These are phyloP conservation scores for Eospalax fontanierii DNA, from an alignment of 2,797 vertebrate species.

Conservation along the genomic window DNA sequence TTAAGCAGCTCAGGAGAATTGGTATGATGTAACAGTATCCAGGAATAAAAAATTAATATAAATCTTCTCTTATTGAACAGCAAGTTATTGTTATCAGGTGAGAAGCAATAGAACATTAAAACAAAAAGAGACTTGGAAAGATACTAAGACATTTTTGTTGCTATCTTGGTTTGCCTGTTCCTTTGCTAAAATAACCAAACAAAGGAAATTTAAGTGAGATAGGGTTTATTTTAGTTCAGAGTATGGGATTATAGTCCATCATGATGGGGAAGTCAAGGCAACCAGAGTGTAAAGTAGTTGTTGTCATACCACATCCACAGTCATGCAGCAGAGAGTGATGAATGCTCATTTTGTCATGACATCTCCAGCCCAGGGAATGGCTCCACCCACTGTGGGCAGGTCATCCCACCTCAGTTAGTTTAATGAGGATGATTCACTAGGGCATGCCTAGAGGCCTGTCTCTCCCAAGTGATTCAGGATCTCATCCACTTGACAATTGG, in stretches of 20 bases:
- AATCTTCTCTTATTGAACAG: neutral
- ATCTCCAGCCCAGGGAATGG: no score
- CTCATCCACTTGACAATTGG: neutral
- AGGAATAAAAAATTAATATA: neutral
- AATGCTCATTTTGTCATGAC: neutral
- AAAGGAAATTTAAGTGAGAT: neutral
- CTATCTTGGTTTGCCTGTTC: neutral
- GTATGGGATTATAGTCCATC: neutral
- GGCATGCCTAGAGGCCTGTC: neutral
- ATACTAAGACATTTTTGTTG: conserved; percentile 3
- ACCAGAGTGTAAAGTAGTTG: neutral
- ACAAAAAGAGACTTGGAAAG: neutral
- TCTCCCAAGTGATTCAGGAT: neutral
- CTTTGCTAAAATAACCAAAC: neutral
- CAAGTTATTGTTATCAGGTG: neutral
- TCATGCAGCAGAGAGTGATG: neutral
- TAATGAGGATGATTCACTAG: neutral
- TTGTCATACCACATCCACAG: neutral
- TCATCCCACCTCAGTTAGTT: neutral
- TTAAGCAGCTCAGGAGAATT: neutral
- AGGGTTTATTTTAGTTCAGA: neutral
- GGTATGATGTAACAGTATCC: neutral
- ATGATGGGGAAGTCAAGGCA: neutral
- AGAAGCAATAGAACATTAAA: neutral
- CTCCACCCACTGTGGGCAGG: neutral